These are phyloP conservation scores for Luehdorfia chinensis DNA, from an alignment of 1,140 invertebrate genomes.

Conservation along the genomic window DNA sequence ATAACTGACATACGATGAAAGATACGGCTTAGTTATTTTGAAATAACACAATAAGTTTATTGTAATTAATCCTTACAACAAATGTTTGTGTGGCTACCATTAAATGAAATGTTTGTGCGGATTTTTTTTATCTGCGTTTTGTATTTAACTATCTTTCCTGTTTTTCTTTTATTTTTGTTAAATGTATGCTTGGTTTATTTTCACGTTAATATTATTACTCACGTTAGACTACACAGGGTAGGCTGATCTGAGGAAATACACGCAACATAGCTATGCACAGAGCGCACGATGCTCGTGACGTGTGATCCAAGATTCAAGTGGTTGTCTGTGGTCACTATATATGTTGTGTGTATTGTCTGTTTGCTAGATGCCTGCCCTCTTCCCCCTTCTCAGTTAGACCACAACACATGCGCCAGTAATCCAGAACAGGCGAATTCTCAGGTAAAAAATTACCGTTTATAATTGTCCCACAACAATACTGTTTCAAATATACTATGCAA, in stretches of 20 bases:
- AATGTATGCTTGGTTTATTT: constrained; percentile 9
- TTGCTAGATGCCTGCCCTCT: constrained; percentile 83
- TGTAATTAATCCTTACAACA: background rate
- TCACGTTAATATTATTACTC: constrained; percentile 17
- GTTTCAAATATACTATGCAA: constrained; percentile 68
- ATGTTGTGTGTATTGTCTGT: constrained; percentile 79
- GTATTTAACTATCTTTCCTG: constrained; percentile 65
- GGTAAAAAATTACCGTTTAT: constrained; percentile 75
- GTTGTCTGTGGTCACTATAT: constrained; percentile 77
- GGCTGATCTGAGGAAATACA: constrained; percentile 64
- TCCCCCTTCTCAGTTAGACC: constrained; percentile 83
- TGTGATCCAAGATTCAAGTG: constrained; percentile 74
- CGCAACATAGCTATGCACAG: constrained; percentile 71
- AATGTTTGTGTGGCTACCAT: background rate
- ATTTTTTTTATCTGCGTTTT: constrained; percentile 44
- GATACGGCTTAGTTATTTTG: background rate
- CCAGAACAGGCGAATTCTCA: constrained; percentile 78
- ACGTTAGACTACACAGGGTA: constrained; percentile 48
- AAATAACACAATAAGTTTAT: background rate
- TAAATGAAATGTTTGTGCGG: constrained; percentile 6
- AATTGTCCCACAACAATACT: constrained; percentile 71
- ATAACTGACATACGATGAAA: background rate
- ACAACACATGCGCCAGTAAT: constrained; percentile 79
- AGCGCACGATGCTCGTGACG: constrained; percentile 66
- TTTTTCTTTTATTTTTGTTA: constrained; percentile 52